Evolutionary conservation across 2,888 invertebrate genomes (phyloP).

Genomic region (Empis stercorea): DNA sequence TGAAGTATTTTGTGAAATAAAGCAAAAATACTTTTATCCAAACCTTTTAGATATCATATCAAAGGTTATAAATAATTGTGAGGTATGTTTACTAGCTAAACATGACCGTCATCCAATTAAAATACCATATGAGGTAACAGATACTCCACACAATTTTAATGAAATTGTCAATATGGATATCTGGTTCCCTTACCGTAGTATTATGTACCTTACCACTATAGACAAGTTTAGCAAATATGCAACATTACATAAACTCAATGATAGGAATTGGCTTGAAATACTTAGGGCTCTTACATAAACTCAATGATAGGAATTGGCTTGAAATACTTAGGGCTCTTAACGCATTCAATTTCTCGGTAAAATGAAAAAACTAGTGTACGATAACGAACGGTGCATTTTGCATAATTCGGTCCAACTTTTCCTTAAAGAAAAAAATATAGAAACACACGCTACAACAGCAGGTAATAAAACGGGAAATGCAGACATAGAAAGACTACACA

Average conservation of each 20-base stretch:
- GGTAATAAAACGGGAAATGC: constrained; percentile 1
- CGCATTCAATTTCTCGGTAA: too few relatives aligned
- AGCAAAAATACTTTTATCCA: too few relatives aligned
- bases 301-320: too few relatives aligned
- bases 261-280: too few relatives aligned
- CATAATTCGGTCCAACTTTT: constrained; percentile 4
- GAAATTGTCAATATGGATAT: neutral
- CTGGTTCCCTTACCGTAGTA: neutral
- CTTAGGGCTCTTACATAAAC: too few relatives aligned
- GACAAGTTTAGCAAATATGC: too few relatives aligned
- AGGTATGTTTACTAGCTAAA: constrained; percentile 12
- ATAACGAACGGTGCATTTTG: constrained; percentile 3
- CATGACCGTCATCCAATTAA: constrained; percentile 13
- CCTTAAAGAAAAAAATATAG: constrained; percentile 6
- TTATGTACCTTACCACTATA: neutral
- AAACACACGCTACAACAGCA: constrained; percentile 3
- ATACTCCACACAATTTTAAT: neutral
- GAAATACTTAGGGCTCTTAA: too few relatives aligned
- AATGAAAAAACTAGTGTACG: constrained; percentile 8
- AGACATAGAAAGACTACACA: constrained; percentile 2
- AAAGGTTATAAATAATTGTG: constrained; percentile 9
- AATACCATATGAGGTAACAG: constrained; percentile 12
- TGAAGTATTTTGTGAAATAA: constrained; percentile 7
- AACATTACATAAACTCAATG: too few relatives aligned
- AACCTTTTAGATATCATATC: too few relatives aligned